Conservation (phyloP, 30 jellyfish, hydroid and myxozoan genomes). For the Calvadosia cruxmelitensis region DNA sequence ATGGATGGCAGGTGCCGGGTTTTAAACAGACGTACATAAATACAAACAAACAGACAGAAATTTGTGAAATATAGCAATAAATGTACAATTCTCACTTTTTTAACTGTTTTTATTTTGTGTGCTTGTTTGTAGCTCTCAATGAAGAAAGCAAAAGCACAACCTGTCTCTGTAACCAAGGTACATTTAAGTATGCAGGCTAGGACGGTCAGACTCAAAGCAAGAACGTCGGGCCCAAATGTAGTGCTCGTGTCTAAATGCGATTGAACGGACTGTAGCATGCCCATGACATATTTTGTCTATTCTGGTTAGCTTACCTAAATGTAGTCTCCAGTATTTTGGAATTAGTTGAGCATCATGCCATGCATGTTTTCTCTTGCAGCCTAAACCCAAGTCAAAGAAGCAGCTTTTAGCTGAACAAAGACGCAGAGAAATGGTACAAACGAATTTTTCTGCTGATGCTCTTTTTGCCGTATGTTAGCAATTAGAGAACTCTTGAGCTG, state of each 20-base stretch:
- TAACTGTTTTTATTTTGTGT: too few species aligned
- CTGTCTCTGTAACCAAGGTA: constrained; percentile 77
- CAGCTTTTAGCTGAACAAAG: constrained; percentile 89
- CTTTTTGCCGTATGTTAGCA: not conserved
- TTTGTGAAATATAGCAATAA: too few species aligned
- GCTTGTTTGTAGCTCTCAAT: constrained; percentile 11
- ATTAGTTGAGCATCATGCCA: too few species aligned
- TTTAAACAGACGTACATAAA: too few species aligned
- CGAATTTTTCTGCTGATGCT: not conserved
- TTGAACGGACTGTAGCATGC: not conserved
- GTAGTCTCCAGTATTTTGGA: not conserved
- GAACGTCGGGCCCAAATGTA: too few species aligned
- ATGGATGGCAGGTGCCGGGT: too few species aligned
- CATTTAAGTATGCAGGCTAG: too few species aligned
- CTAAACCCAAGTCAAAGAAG: constrained; percentile 82
- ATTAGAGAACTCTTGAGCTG: not conserved
- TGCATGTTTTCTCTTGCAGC: constrained; percentile 54
- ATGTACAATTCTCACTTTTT: too few species aligned
- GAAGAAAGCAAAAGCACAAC: constrained; percentile 51
- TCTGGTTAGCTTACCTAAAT: not conserved
- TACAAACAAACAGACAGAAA: too few species aligned
- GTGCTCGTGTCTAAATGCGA: not conserved
- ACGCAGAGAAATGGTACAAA: constrained; percentile 69
- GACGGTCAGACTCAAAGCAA: too few species aligned
- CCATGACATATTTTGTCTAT: not conserved